phyloP scores from a whole-genome alignment of 2,888 invertebrate species.

The Coronaproctus castanopsis region DNA sequence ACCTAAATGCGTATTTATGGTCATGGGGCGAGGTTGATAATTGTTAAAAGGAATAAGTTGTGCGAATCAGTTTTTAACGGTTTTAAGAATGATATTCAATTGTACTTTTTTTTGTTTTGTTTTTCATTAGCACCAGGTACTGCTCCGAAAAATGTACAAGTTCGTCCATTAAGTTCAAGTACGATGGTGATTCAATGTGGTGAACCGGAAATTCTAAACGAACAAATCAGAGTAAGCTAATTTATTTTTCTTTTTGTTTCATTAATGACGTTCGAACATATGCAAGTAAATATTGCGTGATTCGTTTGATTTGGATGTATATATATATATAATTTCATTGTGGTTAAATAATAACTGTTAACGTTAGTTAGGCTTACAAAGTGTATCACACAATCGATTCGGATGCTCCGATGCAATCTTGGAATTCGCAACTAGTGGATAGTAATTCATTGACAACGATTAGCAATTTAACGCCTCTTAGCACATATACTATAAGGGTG shows the following conservation, averaged over 20 bases:
- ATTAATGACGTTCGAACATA: neutral
- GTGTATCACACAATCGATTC: slow-evolving; percentile 87
- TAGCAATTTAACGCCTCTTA: slow-evolving; percentile 72
- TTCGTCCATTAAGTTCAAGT: slow-evolving; percentile 77
- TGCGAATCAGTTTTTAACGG: too few relatives aligned
- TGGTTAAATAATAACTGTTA: too few relatives aligned
- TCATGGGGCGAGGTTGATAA: too few relatives aligned
- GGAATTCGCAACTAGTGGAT: slow-evolving; percentile 86
- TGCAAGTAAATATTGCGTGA: too few relatives aligned
- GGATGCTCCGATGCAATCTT: slow-evolving; percentile 63
- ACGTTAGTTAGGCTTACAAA: slow-evolving; percentile 66
- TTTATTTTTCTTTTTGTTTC: neutral
- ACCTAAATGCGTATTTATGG: too few relatives aligned
- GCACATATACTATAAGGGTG: slow-evolving; percentile 83
- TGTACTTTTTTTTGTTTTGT: too few relatives aligned
- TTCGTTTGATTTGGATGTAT: too few relatives aligned
- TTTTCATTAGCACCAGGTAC: slow-evolving; percentile 78
- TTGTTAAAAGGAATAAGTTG: too few relatives aligned
- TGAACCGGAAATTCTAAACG: slow-evolving; percentile 91
- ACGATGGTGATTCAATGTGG: slow-evolving; percentile 98
- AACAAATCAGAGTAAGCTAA: slow-evolving; percentile 74
- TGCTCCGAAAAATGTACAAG: slow-evolving; percentile 83
- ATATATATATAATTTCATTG: too few relatives aligned
- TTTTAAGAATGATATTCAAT: too few relatives aligned
- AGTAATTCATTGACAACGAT: slow-evolving; percentile 82